Base-by-base conservation (phyloP, 2,888 invertebrate species). In the Saturnia pavonia region DNA sequence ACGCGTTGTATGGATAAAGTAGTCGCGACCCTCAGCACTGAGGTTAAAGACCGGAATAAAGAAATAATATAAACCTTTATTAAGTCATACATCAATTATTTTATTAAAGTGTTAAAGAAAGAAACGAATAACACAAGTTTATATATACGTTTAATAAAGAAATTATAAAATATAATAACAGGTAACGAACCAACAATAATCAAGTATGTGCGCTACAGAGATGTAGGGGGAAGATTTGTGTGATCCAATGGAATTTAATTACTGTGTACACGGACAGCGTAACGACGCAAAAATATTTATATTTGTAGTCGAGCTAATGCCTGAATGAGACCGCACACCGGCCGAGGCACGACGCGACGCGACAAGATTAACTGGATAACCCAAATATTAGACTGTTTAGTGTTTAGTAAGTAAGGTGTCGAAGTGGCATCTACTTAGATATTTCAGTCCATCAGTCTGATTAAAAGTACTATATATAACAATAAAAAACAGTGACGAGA, bases 271-370 rank as follows among this genome's bases (percentile, higher is more conserved):
- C 86, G 85, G 87, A 78, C 82, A 86, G 87, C 85, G 86, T 88
- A 91, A 91, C 90, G 90, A 86, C 85, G 91, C 91, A 91, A 93
- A 94, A 92, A 94, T 94, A 93, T 93, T 93, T 92, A 92, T 91
- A 92, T 91, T 92, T 92, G 93, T 91, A 90, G 92, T 90, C 87
- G 83, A 81, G 80, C 87, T 88, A 90, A 91, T 88, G 88, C 85
- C 83, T 84, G 84, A 84, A 89, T 88, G 89, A 85, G 87, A 91
- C 91, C 93, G 81, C 92, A 89, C 80, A 78, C 76, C 81, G 71
- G 78, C 80, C 80, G 73, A 72, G 3, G 34, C 75, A 68, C 73
- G 54, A 71, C 69, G 72, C 76, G 73, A 71, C 78, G 27, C 6
- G 27, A 60, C 27, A 25, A 27, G 27, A 4, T 2, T 34, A 34